Conservation (phyloP, 2,888 invertebrate genomes). For the Pollenia amentaria region DNA sequence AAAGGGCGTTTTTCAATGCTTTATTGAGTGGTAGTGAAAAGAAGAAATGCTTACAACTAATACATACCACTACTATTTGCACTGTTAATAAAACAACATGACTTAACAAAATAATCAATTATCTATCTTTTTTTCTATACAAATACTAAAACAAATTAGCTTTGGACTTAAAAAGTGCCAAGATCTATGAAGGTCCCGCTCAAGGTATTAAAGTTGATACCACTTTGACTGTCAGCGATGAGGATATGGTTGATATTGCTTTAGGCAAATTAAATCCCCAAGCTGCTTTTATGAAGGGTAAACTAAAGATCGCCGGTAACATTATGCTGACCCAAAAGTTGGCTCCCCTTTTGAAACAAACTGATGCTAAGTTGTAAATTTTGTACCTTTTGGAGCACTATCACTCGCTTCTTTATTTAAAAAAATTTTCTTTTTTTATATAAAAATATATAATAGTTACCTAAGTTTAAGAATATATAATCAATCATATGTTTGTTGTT, state of each 20-base stretch:
- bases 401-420: conserved; percentile 23
- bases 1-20: too few species aligned
- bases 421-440: neutral
- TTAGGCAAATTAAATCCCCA: conserved; percentile 92
- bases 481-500: too few species aligned
- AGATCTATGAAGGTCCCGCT: conserved; percentile 90
- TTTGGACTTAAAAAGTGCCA: conserved; percentile 92
- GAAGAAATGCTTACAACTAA: too few species aligned
- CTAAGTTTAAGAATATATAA: too few species aligned
- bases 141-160: conserved; percentile 85
- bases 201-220: conserved; percentile 93
- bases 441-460: neutral
- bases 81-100: conserved; percentile 20
- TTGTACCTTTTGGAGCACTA: neutral
- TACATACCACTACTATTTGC: conserved; percentile 1
- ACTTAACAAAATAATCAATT: conserved; percentile 38
- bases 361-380: conserved; percentile 90
- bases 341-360: conserved; percentile 89
- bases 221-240: conserved; percentile 93
- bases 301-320: conserved; percentile 95
- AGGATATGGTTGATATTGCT: conserved; percentile 92
- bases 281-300: conserved; percentile 95
- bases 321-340: conserved; percentile 96
- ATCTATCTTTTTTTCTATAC: conserved; percentile 1
- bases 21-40: too few species aligned